phyloP scores from a whole-genome alignment of 2,113 vertebrate genomes.

The Agelaius phoeniceus region DNA sequence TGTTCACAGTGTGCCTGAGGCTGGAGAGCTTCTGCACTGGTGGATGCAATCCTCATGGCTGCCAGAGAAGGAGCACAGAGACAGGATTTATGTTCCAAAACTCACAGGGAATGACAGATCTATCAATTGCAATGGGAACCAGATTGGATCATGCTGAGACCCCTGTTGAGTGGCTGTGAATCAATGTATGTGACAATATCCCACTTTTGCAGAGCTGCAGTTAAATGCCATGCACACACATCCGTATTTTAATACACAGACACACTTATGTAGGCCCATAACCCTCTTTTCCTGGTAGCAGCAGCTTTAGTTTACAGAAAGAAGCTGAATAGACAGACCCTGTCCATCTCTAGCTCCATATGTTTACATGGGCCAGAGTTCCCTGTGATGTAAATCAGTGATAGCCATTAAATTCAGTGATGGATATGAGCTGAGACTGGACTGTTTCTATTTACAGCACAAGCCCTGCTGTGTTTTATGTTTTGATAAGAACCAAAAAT shows the following conservation, averaged over 20 bases:
- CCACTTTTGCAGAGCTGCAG: neutral
- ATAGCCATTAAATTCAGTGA: neutral
- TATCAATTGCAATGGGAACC: neutral
- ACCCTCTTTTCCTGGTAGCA: neutral
- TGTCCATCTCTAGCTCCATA: accelerated
- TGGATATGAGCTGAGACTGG: neutral
- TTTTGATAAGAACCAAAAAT: conserved; percentile 48
- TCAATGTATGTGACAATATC: neutral
- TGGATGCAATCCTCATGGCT: neutral
- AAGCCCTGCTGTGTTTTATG: conserved; percentile 23
- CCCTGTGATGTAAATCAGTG: neutral
- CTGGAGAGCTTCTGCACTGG: neutral
- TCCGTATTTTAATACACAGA: neutral
- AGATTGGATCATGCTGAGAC: neutral
- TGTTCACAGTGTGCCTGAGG: neutral
- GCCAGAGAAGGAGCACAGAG: neutral
- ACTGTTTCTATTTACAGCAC: conserved; percentile 39
- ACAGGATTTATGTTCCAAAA: neutral
- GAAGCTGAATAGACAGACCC: neutral
- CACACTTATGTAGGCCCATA: neutral
- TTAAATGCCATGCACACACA: neutral
- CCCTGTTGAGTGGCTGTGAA: neutral
- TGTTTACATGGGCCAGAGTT: neutral
- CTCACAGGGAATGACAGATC: neutral
- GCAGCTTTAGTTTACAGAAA: neutral